Evolutionary conservation across 2,888 invertebrate genomes (phyloP).

Genomic region (Holacanthella duospinosa): DNA sequence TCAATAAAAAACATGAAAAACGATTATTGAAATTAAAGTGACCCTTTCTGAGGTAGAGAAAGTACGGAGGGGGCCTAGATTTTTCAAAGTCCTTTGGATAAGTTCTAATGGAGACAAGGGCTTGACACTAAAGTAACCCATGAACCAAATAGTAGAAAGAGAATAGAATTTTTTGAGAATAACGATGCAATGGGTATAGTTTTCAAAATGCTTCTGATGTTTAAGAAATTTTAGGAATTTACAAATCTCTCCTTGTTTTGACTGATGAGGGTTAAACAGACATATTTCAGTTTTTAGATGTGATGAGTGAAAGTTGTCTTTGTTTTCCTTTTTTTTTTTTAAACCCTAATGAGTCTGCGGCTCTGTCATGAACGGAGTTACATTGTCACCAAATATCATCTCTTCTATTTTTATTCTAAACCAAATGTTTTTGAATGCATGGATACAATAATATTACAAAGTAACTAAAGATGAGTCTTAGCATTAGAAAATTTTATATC

Average conservation of each 20-base stretch:
- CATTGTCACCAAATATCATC: not conserved
- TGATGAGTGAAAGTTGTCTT: not conserved
- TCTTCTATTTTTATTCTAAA: not conserved
- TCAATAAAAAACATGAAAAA: slow-evolving; percentile 1
- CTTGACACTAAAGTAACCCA: not conserved
- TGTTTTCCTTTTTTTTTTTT: not conserved
- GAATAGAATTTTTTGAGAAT: not conserved
- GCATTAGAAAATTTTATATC: too few species aligned
- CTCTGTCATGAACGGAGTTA: too few species aligned
- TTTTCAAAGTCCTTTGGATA: not conserved
- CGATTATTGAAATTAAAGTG: slow-evolving; percentile 6
- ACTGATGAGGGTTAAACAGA: slow-evolving; percentile 6
- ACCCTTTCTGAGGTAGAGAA: not conserved
- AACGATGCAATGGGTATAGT: too few species aligned
- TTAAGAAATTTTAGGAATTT: not conserved
- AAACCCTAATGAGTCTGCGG: too few species aligned
- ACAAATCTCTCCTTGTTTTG: not conserved
- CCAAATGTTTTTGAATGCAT: not conserved
- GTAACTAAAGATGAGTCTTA: too few species aligned
- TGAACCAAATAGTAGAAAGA: not conserved
- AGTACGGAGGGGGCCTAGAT: not conserved
- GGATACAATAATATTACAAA: not conserved
- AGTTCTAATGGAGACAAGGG: not conserved
- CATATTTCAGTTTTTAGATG: not conserved
- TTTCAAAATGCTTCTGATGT: not conserved